Evolutionary conservation across 2,888 invertebrate species (phyloP).

Genomic region (Trachelus stipa): DNA sequence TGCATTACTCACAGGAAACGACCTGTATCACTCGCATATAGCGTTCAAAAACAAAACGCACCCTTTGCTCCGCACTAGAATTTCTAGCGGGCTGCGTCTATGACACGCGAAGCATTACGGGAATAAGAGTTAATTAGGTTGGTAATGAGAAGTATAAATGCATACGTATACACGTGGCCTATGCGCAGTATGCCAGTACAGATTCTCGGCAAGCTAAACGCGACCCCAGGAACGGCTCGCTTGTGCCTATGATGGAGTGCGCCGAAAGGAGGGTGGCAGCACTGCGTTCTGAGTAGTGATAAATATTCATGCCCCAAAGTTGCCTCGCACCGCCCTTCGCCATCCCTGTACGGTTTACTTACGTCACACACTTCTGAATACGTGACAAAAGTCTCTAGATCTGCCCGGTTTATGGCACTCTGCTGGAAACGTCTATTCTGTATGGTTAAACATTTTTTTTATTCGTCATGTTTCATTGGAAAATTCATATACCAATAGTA

Average conservation of each 20-base stretch:
- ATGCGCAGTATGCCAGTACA: background rate
- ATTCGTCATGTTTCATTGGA: background rate
- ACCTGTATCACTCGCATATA: background rate
- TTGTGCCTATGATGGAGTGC: conserved; percentile 13
- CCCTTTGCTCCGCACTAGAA: background rate
- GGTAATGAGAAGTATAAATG: conserved; percentile 46
- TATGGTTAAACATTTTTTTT: background rate
- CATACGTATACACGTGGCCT: conserved; percentile 29
- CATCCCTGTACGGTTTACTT: conserved; percentile 31
- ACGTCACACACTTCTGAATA: conserved; percentile 25
- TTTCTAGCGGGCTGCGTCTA: background rate
- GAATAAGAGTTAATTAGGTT: conserved; percentile 39
- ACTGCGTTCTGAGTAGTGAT: conserved; percentile 25
- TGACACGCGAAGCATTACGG: conserved; percentile 13
- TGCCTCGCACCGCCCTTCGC: background rate
- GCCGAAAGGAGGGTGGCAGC: conserved; percentile 29
- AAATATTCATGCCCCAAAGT: conserved; percentile 41
- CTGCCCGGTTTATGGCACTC: conserved; percentile 20
- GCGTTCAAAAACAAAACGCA: background rate
- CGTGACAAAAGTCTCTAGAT: conserved; percentile 31
- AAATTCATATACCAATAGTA: background rate
- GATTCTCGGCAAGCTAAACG: background rate
- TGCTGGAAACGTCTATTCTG: background rate
- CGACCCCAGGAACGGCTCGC: background rate
- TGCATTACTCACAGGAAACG: no score